Evolutionary conservation across 2,888 invertebrate genomes (phyloP), one percentile per base, ranked within the genome.

Genomic region (Diaperis boleti): DNA sequence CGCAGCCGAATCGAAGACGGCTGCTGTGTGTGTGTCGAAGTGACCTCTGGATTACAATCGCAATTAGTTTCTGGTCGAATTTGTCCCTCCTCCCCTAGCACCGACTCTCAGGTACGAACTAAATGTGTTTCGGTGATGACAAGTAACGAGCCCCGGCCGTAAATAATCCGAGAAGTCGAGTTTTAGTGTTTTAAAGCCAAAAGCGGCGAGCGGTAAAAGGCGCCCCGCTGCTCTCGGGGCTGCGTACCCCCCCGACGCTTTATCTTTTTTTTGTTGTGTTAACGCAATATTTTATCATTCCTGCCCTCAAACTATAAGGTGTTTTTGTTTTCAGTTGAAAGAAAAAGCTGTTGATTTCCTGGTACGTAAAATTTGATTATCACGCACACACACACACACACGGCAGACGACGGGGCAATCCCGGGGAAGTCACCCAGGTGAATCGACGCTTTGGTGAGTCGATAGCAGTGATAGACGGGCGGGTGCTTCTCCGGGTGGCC

Each of bases 341-440:
- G 76, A 78, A 73, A 78, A 77, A 74, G 76, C 77, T 66, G 73
- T 78, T 70, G 78, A 78, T 76, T 76, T 76, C 71, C 76, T 78
- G 78, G 78, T 78, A 78, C 68, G 78, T 78, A 77, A 69, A 73
- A 64, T 66, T 70, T 71, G 68, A 68, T 59, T 68, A 64, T 17
- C 66, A 49, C 57, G 37, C 50, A 54, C 22, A 41, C n/a, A n/a
- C n/a, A n/a, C n/a, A n/a, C n/a, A n/a, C n/a, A n/a, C n/a, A n/a
- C n/a, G n/a, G n/a, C n/a, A n/a, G n/a, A n/a, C 26, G 26, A 26
- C 26, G 26, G 26, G 26, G 26, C 26, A 26, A 26, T 26, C n/a
- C 26, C 26, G 26, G 26, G 26, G n/a, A 26, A 26, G 26, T 26
- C n/a, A 26, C 26, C 26, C 26, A 26, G 26, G 26, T 8, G n/a